Evolutionary conservation across 2,797 vertebrate species (phyloP).

Genomic region (Rhynchonycteris naso): DNA sequence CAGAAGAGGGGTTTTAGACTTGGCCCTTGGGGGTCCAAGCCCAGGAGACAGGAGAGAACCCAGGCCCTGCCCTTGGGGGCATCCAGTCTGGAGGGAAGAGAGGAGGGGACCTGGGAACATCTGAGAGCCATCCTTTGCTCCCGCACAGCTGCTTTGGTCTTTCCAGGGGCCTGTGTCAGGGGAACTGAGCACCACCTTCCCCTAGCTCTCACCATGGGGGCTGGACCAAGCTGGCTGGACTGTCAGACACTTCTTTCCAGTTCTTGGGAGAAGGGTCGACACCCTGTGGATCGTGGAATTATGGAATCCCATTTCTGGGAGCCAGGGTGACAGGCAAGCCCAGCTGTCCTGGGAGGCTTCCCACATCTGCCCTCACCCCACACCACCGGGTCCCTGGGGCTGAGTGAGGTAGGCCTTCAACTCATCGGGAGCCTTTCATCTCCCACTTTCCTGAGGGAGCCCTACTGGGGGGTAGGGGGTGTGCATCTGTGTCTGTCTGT

Average conservation of each 20-base stretch:
- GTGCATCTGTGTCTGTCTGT: constrained; percentile 32
- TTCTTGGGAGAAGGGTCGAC: not conserved
- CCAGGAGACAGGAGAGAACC: not conserved
- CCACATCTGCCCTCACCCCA: constrained; percentile 59
- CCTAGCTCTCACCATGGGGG: not conserved
- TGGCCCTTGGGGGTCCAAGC: not conserved
- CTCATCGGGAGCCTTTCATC: constrained; percentile 46
- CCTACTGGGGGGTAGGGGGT: not conserved
- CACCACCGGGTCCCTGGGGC: not conserved
- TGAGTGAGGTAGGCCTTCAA: constrained; percentile 51
- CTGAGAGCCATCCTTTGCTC: not conserved
- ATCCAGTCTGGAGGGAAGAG: not conserved
- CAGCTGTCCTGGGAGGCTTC: constrained; percentile 72
- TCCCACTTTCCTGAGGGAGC: not conserved
- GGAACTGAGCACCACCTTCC: not conserved
- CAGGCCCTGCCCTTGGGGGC: not conserved
- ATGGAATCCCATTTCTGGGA: constrained; percentile 54
- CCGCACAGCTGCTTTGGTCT: not conserved
- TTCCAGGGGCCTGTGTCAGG: not conserved
- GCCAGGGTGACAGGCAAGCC: constrained; percentile 76
- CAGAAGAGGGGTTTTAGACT: not conserved
- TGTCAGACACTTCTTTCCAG: constrained; percentile 33
- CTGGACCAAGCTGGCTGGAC: not conserved
- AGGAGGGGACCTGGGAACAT: not conserved
- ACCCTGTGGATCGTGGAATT: not conserved